Evolutionary conservation across 2,888 invertebrate genomes (phyloP).

Genomic region (Lasioglossum lativentre): DNA sequence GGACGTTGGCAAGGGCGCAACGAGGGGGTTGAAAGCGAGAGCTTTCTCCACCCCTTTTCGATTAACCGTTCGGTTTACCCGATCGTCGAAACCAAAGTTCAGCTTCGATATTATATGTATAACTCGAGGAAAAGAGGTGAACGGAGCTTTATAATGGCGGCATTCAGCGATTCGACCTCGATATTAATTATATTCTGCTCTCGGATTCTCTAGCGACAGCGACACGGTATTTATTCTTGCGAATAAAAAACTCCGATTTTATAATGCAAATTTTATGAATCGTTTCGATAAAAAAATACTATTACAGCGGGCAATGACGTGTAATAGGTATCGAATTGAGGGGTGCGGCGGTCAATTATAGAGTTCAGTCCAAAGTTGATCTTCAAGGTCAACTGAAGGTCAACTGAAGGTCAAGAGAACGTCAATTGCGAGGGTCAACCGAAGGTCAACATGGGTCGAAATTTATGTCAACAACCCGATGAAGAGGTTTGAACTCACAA

Average conservation of each 20-base stretch:
- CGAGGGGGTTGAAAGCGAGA: conserved; percentile 38
- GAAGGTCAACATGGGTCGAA: no score
- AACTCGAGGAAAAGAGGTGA: neutral
- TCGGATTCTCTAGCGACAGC: conserved; percentile 9
- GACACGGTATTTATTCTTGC: neutral
- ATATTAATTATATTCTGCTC: conserved; percentile 36
- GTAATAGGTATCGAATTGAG: no score
- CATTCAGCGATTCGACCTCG: conserved; percentile 23
- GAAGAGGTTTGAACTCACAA: neutral
- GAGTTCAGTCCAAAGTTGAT: no score
- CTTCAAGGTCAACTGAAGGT: no score
- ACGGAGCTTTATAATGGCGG: neutral
- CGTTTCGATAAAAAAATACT: no score
- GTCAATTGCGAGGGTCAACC: no score
- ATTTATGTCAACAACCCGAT: no score
- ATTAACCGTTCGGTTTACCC: conserved; percentile 35
- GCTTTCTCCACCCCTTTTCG: conserved; percentile 26
- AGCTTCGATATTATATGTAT: conserved; percentile 36
- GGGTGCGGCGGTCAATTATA: no score
- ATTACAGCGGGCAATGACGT: no score
- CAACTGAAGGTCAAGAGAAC: no score
- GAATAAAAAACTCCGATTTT: no score
- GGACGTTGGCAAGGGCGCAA: conserved; percentile 10
- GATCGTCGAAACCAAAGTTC: conserved; percentile 46
- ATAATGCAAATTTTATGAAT: no score